Evolutionary conservation across 2,113 vertebrate species (phyloP), one percentile per base, ranked within the genome.

Genomic region (Tachysurus vachellii): DNA sequence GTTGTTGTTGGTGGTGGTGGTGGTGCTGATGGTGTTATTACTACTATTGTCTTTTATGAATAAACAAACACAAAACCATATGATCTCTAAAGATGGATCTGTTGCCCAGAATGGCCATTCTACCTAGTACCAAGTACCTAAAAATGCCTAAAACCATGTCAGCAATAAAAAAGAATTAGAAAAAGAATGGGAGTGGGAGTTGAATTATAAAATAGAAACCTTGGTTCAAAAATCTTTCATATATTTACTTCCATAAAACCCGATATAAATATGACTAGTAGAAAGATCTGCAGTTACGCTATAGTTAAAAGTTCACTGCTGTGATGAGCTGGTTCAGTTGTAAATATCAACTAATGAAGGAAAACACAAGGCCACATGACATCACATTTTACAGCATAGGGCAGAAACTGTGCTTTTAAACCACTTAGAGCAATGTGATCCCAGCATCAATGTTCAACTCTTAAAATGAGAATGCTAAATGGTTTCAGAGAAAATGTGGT

Each of bases 361-460:
- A 91, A 91, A 90, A 93, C 16, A 88, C 85, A 90, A 88, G 92
- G 90, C 88, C 88, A 84, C 83, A 91, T 90, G 91, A 91, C 91
- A 91, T 94, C 93, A 94, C 89, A 93, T 91, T 94, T 95, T 94
- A 95, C 93, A 90, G 92, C 89, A 90, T 68, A 83, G 87, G 90
- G 94, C 90, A 90, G 90, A 84, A 92, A 94, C 92, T 91, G 85
- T 89, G 92, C 92, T 86, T 81, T 42, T 86, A 87, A 90, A 90
- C 89, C 88, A 85, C 92, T 92, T 90, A 88, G 88, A 86, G 89
- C 66, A 91, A 75, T 85, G 90, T 88, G 90, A 87, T 90, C 86
- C 92, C 92, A 90, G 88, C 91, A 91, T 92, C 85, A 83, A 70
- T 90, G 91, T 89, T 93, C 86, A 82, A 84, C 91, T 92, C 86